Evolutionary conservation across 2,888 invertebrate species (phyloP).

Genomic region (Hartigia nigra): DNA sequence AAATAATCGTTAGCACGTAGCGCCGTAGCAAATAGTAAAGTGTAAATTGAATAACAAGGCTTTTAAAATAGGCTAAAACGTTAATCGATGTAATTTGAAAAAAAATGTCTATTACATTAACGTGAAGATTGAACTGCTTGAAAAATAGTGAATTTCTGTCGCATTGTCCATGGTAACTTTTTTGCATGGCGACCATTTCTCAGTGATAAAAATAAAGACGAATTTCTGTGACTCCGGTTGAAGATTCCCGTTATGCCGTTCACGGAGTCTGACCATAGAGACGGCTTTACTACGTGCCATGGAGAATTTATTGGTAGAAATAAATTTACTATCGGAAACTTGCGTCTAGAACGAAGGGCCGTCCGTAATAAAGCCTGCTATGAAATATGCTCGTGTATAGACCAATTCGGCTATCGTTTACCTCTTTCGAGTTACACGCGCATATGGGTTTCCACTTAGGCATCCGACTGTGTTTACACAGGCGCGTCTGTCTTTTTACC

Average conservation of each 20-base stretch:
- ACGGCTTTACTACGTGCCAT: constrained; percentile 24
- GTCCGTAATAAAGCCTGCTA: constrained; percentile 24
- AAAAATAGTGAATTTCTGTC: not conserved
- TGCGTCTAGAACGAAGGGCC: constrained; percentile 22
- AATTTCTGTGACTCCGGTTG: constrained; percentile 2
- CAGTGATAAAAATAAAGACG: not conserved
- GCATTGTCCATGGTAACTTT: too few relatives aligned
- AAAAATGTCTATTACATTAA: not conserved
- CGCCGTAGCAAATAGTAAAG: too few relatives aligned
- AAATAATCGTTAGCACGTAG: too few relatives aligned
- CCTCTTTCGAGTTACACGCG: not conserved
- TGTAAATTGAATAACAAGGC: not conserved
- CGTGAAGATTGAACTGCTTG: not conserved
- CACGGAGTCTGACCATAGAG: constrained; percentile 3
- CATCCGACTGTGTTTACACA: not conserved
- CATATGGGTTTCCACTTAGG: too few relatives aligned
- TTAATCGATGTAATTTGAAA: not conserved
- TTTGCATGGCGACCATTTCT: not conserved
- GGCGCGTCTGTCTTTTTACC: not conserved
- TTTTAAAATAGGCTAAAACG: not conserved
- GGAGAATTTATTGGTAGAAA: constrained; percentile 35
- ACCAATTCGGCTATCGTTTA: constrained; percentile 13
- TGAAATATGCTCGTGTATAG: constrained; percentile 20
- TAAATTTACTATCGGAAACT: constrained; percentile 38
- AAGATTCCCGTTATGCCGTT: not conserved